Evolutionary conservation across 2,888 invertebrate species (phyloP).

Genomic region (Chrysolina haemoptera): DNA sequence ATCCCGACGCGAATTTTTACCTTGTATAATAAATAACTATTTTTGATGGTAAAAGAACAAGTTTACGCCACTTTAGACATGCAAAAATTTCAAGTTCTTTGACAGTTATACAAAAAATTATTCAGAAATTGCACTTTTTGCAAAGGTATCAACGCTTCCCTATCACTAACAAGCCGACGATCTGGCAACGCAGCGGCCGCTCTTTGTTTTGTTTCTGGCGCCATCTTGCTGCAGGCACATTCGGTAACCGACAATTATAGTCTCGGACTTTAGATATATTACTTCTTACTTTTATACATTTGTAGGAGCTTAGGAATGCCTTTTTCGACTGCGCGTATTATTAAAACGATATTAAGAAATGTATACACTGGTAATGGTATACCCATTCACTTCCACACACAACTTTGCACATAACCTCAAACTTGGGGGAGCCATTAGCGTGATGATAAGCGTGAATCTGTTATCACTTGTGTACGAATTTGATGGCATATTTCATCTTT

Average conservation of each 20-base stretch:
- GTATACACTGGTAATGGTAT: constrained; percentile 16
- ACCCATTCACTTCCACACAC: constrained; percentile 33
- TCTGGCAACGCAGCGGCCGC: constrained; percentile 46
- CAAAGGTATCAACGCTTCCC: no score
- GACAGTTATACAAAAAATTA: no score
- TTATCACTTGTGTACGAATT: constrained; percentile 27
- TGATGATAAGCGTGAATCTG: background rate
- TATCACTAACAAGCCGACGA: constrained; percentile 17
- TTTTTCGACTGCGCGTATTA: constrained; percentile 45
- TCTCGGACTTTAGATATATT: constrained; percentile 67
- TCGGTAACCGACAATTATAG: constrained; percentile 67
- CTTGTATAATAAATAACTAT: no score
- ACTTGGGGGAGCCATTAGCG: constrained; percentile 3
- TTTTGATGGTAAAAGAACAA: no score
- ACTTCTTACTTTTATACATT: constrained; percentile 56
- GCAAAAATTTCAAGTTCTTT: no score
- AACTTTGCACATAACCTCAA: constrained; percentile 28
- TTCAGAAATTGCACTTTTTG: no score
- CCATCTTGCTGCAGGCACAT: constrained; percentile 66
- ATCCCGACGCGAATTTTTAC: no score
- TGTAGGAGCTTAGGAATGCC: constrained; percentile 36
- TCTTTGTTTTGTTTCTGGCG: constrained; percentile 67
- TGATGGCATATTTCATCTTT: constrained; percentile 37
- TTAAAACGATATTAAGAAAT: constrained; percentile 59
- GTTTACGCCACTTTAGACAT: no score